Conservation (phyloP, 2,113 vertebrate species). For the Camelus dromedarius region DNA sequence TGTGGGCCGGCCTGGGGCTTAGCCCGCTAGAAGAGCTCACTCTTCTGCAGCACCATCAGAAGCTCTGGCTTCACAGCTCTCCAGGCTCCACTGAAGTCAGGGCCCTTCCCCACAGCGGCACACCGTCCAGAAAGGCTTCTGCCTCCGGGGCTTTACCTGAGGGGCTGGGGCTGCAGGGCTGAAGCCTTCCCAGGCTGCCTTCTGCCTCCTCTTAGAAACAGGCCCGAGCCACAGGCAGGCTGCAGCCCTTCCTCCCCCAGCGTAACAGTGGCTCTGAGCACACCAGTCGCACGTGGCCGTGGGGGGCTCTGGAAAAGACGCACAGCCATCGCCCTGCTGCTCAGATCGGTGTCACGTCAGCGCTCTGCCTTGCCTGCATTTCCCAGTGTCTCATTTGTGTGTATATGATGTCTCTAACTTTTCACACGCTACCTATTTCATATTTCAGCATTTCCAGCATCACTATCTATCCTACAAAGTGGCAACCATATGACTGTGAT, state of each 20-base stretch:
- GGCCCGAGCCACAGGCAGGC: not conserved
- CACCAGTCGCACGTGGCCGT: not conserved
- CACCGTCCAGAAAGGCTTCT: not conserved
- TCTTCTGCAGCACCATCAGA: not conserved
- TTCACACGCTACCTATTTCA: not conserved
- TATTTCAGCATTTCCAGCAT: not conserved
- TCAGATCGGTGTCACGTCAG: too few species aligned
- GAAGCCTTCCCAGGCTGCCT: too few species aligned
- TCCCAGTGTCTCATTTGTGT: not conserved
- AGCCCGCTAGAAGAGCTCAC: not conserved
- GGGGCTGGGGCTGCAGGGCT: not conserved
- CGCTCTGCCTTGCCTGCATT: too few species aligned
- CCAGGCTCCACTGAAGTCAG: not conserved
- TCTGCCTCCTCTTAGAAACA: not conserved
- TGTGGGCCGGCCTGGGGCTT: not conserved
- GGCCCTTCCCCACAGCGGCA: not conserved
- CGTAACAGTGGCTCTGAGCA: not conserved
- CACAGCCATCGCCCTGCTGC: rapidly evolving
- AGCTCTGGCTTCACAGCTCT: not conserved
- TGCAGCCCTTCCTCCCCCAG: not conserved
- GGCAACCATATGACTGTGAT: not conserved
- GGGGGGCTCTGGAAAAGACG: not conserved
- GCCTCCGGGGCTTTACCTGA: not conserved
- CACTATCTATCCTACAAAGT: not conserved
- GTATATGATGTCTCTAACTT: not conserved